phyloP scores from a whole-genome alignment of 2,797 vertebrate genomes.

The Enteromius viviparus region DNA sequence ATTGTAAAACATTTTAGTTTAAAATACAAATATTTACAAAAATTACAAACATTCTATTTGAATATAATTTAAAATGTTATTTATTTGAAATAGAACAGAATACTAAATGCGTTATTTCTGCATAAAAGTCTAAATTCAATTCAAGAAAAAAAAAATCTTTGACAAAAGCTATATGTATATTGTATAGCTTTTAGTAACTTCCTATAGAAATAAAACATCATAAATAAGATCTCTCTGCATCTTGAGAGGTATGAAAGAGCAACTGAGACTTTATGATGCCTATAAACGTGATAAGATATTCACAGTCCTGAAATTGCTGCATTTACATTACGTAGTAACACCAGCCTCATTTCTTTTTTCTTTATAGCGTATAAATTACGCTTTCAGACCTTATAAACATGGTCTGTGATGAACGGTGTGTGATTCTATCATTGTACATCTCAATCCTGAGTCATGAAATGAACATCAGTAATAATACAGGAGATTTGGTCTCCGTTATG shows the following conservation, averaged over 20 bases:
- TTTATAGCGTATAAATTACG: constrained; percentile 19
- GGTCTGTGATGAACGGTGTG: constrained; percentile 9
- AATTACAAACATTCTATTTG: not conserved
- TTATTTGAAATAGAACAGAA: not conserved
- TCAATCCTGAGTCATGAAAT: constrained; percentile 49
- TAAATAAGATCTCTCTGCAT: not conserved
- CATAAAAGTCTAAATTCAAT: not conserved
- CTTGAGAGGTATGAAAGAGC: not conserved
- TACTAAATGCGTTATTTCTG: not conserved
- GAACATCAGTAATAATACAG: constrained; percentile 52
- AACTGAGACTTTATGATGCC: not conserved
- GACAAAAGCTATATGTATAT: not conserved
- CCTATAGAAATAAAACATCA: not conserved
- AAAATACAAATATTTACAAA: not conserved
- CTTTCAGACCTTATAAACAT: constrained; percentile 18
- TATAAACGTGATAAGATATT: constrained; percentile 21
- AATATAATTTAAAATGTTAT: not conserved
- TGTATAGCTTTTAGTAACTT: not conserved
- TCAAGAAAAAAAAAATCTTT: not conserved
- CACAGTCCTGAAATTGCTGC: not conserved
- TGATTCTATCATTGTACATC: not conserved
- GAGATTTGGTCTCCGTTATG: constrained; percentile 21
- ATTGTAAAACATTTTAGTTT: not conserved
- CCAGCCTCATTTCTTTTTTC: constrained; percentile 1
- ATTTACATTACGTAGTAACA: constrained; percentile 26